Evolutionary conservation across 2,113 vertebrate genomes (phyloP), one percentile per base, ranked within the genome.

Genomic region (human): DNA sequence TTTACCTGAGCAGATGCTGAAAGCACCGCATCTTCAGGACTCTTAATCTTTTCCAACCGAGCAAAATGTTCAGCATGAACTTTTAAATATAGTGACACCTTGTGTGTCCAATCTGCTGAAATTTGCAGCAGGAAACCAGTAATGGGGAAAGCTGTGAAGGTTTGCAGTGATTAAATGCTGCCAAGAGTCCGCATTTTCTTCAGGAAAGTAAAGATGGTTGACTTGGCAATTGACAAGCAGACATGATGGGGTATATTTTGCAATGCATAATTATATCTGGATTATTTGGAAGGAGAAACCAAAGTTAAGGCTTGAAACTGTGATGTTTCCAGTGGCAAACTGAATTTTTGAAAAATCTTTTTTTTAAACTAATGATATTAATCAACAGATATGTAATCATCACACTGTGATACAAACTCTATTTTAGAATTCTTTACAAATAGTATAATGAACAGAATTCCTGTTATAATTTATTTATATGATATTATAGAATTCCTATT

Each of bases 51-150:
- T 84, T 91, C 86, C 89, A 88, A 35, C 86, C 22, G 45, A 96
- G 87, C 86, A 61, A 92, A 95, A 48, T n/a, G 38, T 43, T 97
- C 40, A 59, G 90, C 82, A 76, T 52, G 75, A 92, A 88, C 96
- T 96, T 64, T 90, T 81, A 92, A 90, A 88, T 45, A 40, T 11
- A 75, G 90, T 35, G 76, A 87, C 38, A 93, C 64, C 86, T 92
- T 17, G n/a, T 83, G 82, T 61, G 52, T 81, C 84, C 84, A 48
- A 32, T 93, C 61, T 84, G 1, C 1, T 81, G 68, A 83, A n/a
- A 96, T 66, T 13, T 84, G 72, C 57, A 57, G 52, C 25, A 45
- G 94, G 27, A 98, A 97, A 73, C 20, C 45, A 48, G 81, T 50
- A 55, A 50, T 16, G 70, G 92, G 35, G 8, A 17, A 68, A 81